Evolutionary conservation across 2,113 vertebrate species (phyloP), one percentile per base, ranked within the genome.

Genomic region (Gymnocephalus cernua): DNA sequence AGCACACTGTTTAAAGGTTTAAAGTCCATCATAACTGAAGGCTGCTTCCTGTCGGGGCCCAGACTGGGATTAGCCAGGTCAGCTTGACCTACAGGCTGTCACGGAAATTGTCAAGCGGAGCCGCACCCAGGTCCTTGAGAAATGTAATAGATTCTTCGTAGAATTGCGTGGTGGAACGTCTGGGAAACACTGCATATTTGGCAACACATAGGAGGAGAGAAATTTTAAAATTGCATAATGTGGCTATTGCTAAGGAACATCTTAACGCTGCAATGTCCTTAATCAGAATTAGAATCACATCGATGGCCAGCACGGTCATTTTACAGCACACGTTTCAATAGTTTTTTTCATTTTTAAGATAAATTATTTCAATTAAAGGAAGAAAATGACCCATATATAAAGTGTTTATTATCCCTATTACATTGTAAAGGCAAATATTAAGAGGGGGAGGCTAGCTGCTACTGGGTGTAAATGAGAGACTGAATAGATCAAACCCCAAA

Each of bases 11-110:
- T 83, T 68, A 48, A 77, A 48, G 70, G 78, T 86, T 84, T 86
- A 86, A 79, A 86, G 82, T 86, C 86, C 84, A 74, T 85, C 66
- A 44, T 12, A 54, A 77, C 3, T 74, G 83, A 85, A 8, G 58
- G 80, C 75, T 16, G 56, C 79, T 90, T 91, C 86, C 88, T 82
- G 80, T 79, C 66, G 16, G 19, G 27, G 27, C 48, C 45, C 32
- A 4, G 12, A 54, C 54, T 77, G 61, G 82, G 74, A 89, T 91
- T 81, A 87, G 63, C 11, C 51, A 53, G 77, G 71, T 80, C 80
- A 63, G 38, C 54, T 85, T 74, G 72, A 80, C 82, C 76, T 50
- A 41, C 12, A 51, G 70, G 38, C 73, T 66, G 75, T 64, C 51
- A n/a, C 78, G 68, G 63, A 78, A 69, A 80, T 68, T 45, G 45